Base-by-base conservation (phyloP, 2,888 invertebrate species). In the Acanthosepion pharaonis region DNA sequence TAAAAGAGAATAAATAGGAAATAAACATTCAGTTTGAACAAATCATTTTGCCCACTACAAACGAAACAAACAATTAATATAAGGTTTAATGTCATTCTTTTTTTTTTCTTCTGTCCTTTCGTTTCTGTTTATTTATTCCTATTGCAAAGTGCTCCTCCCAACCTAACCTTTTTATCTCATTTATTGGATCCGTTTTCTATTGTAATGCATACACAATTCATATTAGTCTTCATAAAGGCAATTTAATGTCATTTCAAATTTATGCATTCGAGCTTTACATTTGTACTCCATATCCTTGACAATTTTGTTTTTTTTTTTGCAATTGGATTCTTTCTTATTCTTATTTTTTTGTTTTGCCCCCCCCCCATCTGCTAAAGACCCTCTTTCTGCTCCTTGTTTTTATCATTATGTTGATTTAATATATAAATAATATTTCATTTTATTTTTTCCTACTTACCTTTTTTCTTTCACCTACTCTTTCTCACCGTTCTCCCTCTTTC, bases 31-130 rank as follows among this genome's bases (percentile, higher is more conserved):
- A n/a, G 78, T 78, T 8, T n/a, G 78, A 78, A 78, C n/a, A 78
- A 78, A 78, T n/a, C 78, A n/a, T 78, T 28, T 78, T 78, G 6
- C n/a, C n/a, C 28, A 6, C 28, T 9, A 78, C 33, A n/a, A 78
- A 78, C 78, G 78, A n/a, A n/a, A 78, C 78, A 78, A 78, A 78
- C 78, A 78, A 78, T 78, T n/a, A n/a, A 78, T 78, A 64, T 64
- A 33, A 9, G 78, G n/a, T 78, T 78, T 33, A 78, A 78, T 78
- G 78, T n/a, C 78, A 78, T 15, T 33, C 78, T 18, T 15, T 11
- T 78, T 78, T n/a, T 33, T 33, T 42, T 42, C 42, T 42, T n/a
- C 78, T 78, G n/a, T 33, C 78, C 15, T 78, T 78, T n/a, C n/a
- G n/a, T 15, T 15, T 33, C 15, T n/a, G n/a, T 78, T n/a, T n/a